phyloP scores from a whole-genome alignment of 2,888 invertebrate species.

The Metalampra italica region DNA sequence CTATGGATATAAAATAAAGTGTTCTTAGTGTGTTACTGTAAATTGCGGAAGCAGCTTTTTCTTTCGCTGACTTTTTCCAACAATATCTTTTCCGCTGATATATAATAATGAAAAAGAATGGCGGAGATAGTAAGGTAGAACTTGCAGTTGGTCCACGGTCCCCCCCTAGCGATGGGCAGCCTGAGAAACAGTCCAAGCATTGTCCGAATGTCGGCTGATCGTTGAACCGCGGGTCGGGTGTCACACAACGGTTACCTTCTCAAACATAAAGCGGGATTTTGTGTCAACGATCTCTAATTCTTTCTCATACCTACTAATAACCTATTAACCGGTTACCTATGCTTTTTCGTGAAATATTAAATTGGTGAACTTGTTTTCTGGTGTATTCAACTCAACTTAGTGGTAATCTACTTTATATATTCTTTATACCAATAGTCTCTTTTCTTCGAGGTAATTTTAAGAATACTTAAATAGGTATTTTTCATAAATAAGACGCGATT shows the following conservation, averaged over 20 bases:
- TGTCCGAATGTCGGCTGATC: constrained; percentile 38
- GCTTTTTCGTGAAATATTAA: background rate
- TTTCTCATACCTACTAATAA: constrained; percentile 26
- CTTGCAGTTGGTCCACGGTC: too few species aligned
- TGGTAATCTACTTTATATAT: background rate
- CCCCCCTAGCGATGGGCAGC: constrained; percentile 1
- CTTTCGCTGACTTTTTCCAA: background rate
- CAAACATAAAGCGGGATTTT: constrained; percentile 31
- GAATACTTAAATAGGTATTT: too few species aligned
- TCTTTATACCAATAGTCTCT: too few species aligned
- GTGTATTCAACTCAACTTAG: background rate
- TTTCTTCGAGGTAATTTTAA: too few species aligned
- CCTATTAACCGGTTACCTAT: constrained; percentile 18
- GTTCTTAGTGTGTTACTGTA: too few species aligned
- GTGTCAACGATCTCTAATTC: constrained; percentile 36
- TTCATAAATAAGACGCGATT: too few species aligned
- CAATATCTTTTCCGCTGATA: background rate
- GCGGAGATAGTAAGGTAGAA: background rate
- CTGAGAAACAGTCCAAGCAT: constrained; percentile 26
- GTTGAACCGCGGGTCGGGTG: constrained; percentile 34
- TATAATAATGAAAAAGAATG: background rate
- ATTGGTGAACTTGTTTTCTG: background rate
- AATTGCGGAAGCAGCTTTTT: background rate
- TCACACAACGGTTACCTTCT: constrained; percentile 47
- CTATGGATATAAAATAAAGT: too few species aligned